These are phyloP conservation scores for Telmatherina bonti DNA, from an alignment of 2,797 vertebrate species.

Conservation along the genomic window DNA sequence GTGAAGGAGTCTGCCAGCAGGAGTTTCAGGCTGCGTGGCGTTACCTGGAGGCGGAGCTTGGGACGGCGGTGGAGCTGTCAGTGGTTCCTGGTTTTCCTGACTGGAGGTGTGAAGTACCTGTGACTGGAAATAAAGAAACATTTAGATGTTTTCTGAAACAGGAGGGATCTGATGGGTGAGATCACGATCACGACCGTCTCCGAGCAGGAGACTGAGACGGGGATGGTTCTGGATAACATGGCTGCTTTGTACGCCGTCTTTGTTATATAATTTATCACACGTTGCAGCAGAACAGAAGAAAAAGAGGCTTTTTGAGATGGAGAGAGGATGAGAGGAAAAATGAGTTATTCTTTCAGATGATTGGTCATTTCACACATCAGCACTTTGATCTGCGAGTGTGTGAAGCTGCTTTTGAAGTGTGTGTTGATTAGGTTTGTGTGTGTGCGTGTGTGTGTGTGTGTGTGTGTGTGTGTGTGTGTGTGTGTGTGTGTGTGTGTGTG, in stretches of 20 bases:
- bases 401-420: not conserved
- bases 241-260: not conserved
- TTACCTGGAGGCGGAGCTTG: slow-evolving; percentile 29
- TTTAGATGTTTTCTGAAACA: too few species aligned
- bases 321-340: not conserved
- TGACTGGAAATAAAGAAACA: slow-evolving; percentile 80
- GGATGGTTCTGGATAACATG: too few species aligned
- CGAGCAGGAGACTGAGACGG: too few species aligned
- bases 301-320: not conserved
- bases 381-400: slow-evolving; percentile 15
- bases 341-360: slow-evolving; percentile 15
- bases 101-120: slow-evolving; percentile 93
- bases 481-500: too few species aligned
- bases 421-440: slow-evolving; percentile 9
- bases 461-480: too few species aligned
- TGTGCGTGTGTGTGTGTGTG: not conserved
- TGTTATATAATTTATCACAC: slow-evolving; percentile 27
- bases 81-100: slow-evolving; percentile 75
- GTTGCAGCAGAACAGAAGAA: not conserved
- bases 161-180: too few species aligned
- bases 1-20: not conserved
- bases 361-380: slow-evolving; percentile 7
- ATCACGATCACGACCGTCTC: too few species aligned
- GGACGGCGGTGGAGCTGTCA: slow-evolving; percentile 31
- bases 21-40: not conserved